phyloP scores from a whole-genome alignment of 2,113 vertebrate genomes.

The Hemibagrus wyckioides region DNA sequence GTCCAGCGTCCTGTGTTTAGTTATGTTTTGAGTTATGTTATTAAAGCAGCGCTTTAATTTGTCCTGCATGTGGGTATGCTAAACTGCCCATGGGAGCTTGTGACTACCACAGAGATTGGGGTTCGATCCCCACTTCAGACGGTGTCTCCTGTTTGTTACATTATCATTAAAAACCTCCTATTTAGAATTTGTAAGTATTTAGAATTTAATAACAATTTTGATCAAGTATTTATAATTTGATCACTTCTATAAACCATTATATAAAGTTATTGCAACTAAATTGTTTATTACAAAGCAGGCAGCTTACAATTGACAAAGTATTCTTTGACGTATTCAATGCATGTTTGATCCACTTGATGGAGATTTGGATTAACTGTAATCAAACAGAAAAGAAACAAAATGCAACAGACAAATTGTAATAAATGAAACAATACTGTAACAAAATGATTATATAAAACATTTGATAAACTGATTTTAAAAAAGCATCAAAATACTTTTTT shows the following conservation, averaged over 20 bases:
- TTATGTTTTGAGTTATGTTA: too few relatives aligned
- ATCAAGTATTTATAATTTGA: neutral
- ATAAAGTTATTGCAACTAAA: neutral
- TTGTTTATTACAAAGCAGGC: constrained; percentile 25
- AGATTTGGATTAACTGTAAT: constrained; percentile 61
- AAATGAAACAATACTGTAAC: neutral
- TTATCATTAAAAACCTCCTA: too few relatives aligned
- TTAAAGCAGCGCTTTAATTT: too few relatives aligned
- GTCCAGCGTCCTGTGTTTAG: too few relatives aligned
- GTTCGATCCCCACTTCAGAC: too few relatives aligned
- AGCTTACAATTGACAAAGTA: constrained; percentile 65
- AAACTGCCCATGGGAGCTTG: too few relatives aligned
- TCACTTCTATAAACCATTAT: neutral
- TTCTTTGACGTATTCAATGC: constrained; percentile 66
- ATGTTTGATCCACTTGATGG: constrained; percentile 63
- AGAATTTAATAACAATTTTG: too few relatives aligned
- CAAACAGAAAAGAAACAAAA: constrained; percentile 44
- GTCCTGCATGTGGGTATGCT: too few relatives aligned
- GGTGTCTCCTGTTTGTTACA: too few relatives aligned
- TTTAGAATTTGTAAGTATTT: too few relatives aligned
- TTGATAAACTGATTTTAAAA: neutral
- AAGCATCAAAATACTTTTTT: neutral
- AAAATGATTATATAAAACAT: neutral
- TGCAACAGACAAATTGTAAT: neutral
- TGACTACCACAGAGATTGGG: too few relatives aligned